Evolutionary conservation across 2,888 invertebrate genomes (phyloP).

Genomic region (Amphipyra berbera): DNA sequence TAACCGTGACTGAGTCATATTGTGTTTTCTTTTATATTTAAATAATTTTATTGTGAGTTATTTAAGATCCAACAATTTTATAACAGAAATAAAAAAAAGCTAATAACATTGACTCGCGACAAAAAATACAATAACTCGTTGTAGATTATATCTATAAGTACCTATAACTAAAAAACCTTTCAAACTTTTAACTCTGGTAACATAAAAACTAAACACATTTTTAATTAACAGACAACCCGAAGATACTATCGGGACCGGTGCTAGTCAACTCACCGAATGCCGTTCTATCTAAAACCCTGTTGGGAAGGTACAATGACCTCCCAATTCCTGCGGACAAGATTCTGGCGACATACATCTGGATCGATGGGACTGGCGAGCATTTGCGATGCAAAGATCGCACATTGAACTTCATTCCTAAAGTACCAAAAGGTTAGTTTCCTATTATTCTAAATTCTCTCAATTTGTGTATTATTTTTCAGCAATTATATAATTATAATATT

Average conservation of each 20-base stretch:
- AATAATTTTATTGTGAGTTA: too few species aligned
- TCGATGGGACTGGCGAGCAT: slow-evolving; percentile 97
- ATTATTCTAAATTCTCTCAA: not conserved
- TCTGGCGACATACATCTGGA: slow-evolving; percentile 98
- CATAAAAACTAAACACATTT: slow-evolving; percentile 2
- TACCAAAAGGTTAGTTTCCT: slow-evolving; percentile 92
- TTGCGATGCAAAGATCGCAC: slow-evolving; percentile 97
- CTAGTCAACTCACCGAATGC: slow-evolving; percentile 94
- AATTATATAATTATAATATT: not conserved
- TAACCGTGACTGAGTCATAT: too few species aligned
- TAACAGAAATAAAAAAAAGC: too few species aligned
- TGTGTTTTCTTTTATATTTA: too few species aligned
- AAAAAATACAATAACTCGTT: too few species aligned
- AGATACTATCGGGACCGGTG: slow-evolving; percentile 85
- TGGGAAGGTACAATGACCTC: slow-evolving; percentile 93
- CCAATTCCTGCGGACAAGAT: slow-evolving; percentile 94
- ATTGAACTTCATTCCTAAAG: slow-evolving; percentile 94
- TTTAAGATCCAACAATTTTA: too few species aligned
- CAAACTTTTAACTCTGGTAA: not conserved
- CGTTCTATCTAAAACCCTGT: slow-evolving; percentile 93
- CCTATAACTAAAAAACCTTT: too few species aligned
- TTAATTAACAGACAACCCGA: slow-evolving; percentile 80
- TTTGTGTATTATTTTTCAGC: not conserved
- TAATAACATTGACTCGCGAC: too few species aligned
- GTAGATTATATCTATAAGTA: too few species aligned